Evolutionary conservation across 2,888 invertebrate genomes (phyloP).

Genomic region (Eilema caniola): DNA sequence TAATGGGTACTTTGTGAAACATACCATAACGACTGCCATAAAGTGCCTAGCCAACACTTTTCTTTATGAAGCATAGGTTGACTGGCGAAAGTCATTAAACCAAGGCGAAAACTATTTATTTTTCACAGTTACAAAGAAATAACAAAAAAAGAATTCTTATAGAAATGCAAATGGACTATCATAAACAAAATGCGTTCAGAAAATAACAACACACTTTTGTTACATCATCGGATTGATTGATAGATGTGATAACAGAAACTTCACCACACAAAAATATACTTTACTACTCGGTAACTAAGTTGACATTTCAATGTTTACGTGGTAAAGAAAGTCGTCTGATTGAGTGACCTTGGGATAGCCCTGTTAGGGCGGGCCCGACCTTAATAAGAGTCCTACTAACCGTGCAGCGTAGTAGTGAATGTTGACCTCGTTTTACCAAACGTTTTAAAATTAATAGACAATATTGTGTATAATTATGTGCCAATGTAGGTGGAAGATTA

Average conservation of each 20-base stretch:
- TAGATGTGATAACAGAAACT: constrained; percentile 25
- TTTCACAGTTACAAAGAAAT: background rate
- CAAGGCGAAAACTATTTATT: background rate
- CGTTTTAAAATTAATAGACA: constrained; percentile 16
- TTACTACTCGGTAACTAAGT: constrained; percentile 17
- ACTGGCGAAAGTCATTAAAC: constrained; percentile 2
- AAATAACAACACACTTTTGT: constrained; percentile 32
- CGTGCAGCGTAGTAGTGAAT: constrained; percentile 42
- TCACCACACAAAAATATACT: constrained; percentile 23
- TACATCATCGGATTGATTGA: constrained; percentile 45
- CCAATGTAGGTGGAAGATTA: background rate
- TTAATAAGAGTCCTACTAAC: constrained; percentile 54
- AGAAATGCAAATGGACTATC: constrained; percentile 23
- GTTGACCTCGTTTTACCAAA: constrained; percentile 41
- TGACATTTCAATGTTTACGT: constrained; percentile 16
- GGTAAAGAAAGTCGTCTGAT: constrained; percentile 27
- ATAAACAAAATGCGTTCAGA: constrained; percentile 33
- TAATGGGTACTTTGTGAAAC: background rate
- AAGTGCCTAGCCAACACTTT: background rate
- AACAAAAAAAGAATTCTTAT: constrained; percentile 9
- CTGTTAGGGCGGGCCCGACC: constrained; percentile 45
- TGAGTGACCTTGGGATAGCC: constrained; percentile 41
- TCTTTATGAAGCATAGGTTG: background rate
- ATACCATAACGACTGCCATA: background rate
- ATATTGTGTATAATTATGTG: background rate